phyloP scores from a whole-genome alignment of 2,888 invertebrate genomes.

The Theodoxus fluviatilis region DNA sequence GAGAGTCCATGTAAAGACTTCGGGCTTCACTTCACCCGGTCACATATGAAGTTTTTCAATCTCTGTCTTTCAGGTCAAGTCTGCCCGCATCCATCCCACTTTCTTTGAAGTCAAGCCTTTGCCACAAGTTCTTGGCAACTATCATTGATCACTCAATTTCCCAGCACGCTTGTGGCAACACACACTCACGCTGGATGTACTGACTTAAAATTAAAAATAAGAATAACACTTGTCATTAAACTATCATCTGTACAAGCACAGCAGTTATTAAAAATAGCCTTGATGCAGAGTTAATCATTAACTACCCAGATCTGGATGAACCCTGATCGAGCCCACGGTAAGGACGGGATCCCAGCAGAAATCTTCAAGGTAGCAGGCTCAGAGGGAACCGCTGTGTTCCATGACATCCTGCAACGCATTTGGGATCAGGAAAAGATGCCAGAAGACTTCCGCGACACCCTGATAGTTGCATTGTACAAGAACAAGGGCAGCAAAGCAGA shows the following conservation, averaged over 20 bases:
- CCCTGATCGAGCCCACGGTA: slow-evolving; percentile 25
- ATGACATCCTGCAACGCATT: background rate
- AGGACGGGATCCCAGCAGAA: slow-evolving; percentile 29
- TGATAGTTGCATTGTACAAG: slow-evolving; percentile 21
- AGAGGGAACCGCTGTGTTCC: slow-evolving; percentile 1
- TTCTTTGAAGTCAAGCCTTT: too few relatives aligned
- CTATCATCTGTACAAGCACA: too few relatives aligned
- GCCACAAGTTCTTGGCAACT: too few relatives aligned
- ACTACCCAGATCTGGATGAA: too few relatives aligned
- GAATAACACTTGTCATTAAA: too few relatives aligned
- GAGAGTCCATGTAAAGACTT: background rate
- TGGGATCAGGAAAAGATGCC: slow-evolving; percentile 17
- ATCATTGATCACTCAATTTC: too few relatives aligned
- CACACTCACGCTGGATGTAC: too few relatives aligned
- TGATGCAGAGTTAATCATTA: too few relatives aligned
- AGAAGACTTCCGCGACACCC: background rate
- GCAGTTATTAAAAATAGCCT: too few relatives aligned
- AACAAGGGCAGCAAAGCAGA: slow-evolving; percentile 23
- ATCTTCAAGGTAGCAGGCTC: slow-evolving; percentile 19
- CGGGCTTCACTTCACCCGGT: background rate
- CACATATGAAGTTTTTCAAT: background rate
- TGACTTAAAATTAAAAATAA: too few relatives aligned
- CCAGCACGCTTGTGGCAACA: too few relatives aligned
- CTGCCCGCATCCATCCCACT: background rate
- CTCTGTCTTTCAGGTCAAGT: background rate